Conservation (phyloP, 92 coral and sea anemone species). For the Porites evermanni region DNA sequence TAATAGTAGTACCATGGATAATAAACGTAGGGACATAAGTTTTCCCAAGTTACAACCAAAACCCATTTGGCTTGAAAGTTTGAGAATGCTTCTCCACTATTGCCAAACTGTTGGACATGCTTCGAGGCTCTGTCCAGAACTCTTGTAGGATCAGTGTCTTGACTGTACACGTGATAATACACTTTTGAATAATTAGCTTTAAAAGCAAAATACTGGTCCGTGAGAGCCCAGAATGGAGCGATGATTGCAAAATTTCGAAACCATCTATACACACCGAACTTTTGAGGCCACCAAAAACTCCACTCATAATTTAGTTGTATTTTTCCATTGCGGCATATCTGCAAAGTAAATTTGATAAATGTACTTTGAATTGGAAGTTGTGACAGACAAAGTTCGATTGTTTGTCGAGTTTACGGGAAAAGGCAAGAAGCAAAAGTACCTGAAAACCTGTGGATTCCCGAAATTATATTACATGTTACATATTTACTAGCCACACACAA, state of each 20-base stretch:
- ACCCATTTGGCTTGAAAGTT: slow-evolving; percentile 38
- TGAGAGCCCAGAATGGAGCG: slow-evolving; percentile 44
- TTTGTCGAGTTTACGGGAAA: no score
- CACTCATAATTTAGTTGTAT: slow-evolving; percentile 4
- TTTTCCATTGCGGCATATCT: slow-evolving; percentile 24
- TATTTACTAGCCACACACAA: no score
- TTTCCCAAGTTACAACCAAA: slow-evolving; percentile 47
- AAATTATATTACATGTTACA: no score
- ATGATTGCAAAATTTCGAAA: slow-evolving; percentile 9
- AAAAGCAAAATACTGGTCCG: slow-evolving; percentile 15
- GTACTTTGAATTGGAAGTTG: no score
- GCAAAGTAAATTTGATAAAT: neutral
- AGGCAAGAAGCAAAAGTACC: no score
- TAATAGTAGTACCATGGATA: neutral
- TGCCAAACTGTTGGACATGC: neutral
- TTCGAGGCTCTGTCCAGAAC: neutral
- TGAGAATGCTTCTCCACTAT: neutral
- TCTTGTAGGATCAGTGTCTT: neutral
- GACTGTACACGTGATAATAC: neutral
- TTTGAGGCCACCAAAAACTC: slow-evolving; percentile 44
- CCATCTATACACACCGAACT: slow-evolving; percentile 56
- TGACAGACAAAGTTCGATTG: no score
- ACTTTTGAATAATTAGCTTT: neutral
- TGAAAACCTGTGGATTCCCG: no score
- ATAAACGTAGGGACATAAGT: slow-evolving; percentile 25